These are phyloP conservation scores for Channa argus DNA, from an alignment of 2,113 vertebrate genomes.

Conservation along the genomic window DNA sequence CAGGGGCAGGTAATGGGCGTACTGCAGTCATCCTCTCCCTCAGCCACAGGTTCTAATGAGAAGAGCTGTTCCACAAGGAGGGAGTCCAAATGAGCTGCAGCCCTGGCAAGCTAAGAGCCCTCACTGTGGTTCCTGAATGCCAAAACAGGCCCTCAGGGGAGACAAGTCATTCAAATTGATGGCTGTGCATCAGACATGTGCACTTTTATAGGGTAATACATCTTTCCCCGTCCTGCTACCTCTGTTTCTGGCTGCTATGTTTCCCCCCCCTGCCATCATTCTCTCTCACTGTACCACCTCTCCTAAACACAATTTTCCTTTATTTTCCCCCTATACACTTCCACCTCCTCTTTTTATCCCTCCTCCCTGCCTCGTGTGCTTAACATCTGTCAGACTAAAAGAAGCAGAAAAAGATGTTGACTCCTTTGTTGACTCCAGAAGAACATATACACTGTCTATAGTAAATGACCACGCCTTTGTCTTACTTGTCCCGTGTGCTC, in stretches of 20 bases:
- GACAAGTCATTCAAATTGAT: conserved; percentile 88
- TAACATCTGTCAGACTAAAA: conserved; percentile 72
- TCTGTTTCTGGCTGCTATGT: conserved; percentile 65
- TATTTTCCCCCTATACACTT: conserved; percentile 34
- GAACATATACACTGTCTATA: conserved; percentile 13
- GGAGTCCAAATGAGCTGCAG: conserved; percentile 81
- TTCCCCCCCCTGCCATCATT: conserved; percentile 69
- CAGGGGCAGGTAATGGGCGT: conserved; percentile 75
- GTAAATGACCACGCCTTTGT: conserved; percentile 30
- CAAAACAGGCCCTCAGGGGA: conserved; percentile 87
- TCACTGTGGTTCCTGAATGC: conserved; percentile 83
- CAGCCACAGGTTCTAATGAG: conserved; percentile 82
- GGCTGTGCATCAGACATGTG: conserved; percentile 86
- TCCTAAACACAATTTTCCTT: conserved; percentile 45
- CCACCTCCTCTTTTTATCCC: conserved; percentile 23
- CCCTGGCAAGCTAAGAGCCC: conserved; percentile 80
- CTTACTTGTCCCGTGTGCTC: conserved; percentile 28
- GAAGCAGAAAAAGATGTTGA: conserved; percentile 56
- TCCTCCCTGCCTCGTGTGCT: conserved; percentile 50
- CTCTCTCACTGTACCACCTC: conserved; percentile 60
- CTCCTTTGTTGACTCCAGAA: conserved; percentile 31
- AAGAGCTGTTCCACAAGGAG: conserved; percentile 51
- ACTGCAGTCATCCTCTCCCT: conserved; percentile 62
- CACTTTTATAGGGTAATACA: conserved; percentile 85
- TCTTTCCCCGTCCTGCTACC: conserved; percentile 76